Percentiles rank a stretch among this genome's conserved stretches.
These are phyloP conservation scores for Molossus alvarezi DNA, from an alignment of 2,797 vertebrate species.

Conservation along the genomic window DNA sequence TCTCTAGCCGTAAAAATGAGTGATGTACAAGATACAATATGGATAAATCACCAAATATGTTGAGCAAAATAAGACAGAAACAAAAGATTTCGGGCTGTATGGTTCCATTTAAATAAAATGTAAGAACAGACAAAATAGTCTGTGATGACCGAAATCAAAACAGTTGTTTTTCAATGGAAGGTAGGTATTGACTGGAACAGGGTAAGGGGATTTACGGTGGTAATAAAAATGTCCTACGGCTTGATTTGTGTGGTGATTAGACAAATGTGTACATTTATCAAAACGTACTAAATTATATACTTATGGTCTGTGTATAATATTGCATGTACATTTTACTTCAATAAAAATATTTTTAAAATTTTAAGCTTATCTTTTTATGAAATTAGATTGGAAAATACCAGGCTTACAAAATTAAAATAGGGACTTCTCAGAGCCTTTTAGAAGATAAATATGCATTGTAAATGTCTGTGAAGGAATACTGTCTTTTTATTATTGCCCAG, in stretches of 20 bases:
- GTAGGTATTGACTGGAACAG: neutral
- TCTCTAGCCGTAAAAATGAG: conserved; percentile 7
- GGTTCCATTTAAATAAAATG: neutral
- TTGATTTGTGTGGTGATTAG: neutral
- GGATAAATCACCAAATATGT: neutral
- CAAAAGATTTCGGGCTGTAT: neutral
- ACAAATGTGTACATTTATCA: neutral
- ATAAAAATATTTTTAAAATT: neutral
- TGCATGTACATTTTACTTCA: neutral
- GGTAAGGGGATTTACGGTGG: neutral
- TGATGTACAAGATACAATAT: neutral
- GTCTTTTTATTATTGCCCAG: neutral
- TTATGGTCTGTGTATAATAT: neutral
- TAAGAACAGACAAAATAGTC: neutral
- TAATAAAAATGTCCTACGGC: neutral
- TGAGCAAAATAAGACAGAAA: conserved; percentile 28
- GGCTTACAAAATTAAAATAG: conserved; percentile 36
- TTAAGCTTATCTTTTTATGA: neutral
- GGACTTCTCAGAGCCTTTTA: conserved; percentile 1
- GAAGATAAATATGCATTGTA: conserved; percentile 11
- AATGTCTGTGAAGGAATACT: neutral
- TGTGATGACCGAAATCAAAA: conserved; percentile 21
- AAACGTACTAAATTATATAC: conserved; percentile 26
- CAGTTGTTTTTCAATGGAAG: neutral
- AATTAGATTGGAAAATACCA: conserved; percentile 25